Evolutionary conservation across 2,113 vertebrate genomes (phyloP).

Genomic region (Campylomormyrus numenius): DNA sequence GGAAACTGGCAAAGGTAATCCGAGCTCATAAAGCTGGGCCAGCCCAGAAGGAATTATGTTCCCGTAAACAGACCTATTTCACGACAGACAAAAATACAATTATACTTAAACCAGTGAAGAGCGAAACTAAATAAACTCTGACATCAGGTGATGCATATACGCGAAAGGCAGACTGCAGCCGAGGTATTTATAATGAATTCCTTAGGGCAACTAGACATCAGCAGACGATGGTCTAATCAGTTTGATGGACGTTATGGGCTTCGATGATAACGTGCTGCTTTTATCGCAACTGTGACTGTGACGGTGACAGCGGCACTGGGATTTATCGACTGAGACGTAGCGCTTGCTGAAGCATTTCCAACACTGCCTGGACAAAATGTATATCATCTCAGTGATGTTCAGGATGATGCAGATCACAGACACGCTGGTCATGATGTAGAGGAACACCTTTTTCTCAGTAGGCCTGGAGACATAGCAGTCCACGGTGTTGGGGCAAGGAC

Average conservation of each 20-base stretch:
- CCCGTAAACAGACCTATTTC: not conserved
- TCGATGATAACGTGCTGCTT: not conserved
- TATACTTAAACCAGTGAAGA: not conserved
- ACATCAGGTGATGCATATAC: not conserved
- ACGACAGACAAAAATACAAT: not conserved
- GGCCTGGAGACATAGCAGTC: constrained; percentile 74
- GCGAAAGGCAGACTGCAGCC: not conserved
- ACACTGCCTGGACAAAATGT: constrained; percentile 68
- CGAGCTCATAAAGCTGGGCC: not conserved
- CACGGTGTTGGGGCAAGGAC: constrained; percentile 72
- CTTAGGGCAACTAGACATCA: constrained; percentile 9
- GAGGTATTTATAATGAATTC: not conserved
- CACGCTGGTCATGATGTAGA: constrained; percentile 68
- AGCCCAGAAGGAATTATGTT: not conserved
- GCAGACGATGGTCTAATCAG: not conserved
- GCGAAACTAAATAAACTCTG: not conserved
- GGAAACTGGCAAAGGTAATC: not conserved
- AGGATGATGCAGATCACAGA: constrained; percentile 71
- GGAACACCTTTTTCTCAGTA: constrained; percentile 80
- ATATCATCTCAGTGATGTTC: constrained; percentile 68
- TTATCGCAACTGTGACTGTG: not conserved
- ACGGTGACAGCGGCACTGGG: not conserved
- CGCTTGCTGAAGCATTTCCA: constrained; percentile 56
- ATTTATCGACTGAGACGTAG: constrained; percentile 27
- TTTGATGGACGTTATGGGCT: not conserved